Evolutionary conservation across 92 coral and sea anemone species (phyloP), one percentile per base, ranked within the genome.

Genomic region (Epizoanthus ramosus): DNA sequence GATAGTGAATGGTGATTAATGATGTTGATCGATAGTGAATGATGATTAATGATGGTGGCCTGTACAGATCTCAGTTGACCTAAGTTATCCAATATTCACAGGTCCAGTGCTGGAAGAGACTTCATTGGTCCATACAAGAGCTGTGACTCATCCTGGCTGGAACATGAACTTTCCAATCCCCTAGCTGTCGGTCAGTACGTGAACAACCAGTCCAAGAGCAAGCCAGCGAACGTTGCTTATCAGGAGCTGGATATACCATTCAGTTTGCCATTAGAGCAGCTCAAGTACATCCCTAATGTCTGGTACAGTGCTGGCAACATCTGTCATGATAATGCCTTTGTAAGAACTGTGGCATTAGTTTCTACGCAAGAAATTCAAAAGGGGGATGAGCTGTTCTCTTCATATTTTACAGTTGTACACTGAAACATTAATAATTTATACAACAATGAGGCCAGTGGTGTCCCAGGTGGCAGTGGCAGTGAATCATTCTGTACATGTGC

Each of bases 131-230:
- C 98, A 41, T 79, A 92, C 58, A 65, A 31, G 21, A 86, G 92
- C 21, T 94, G 99, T 60, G 99, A 97, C 72, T 58, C 86, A 8
- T 87, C 98, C 21, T 97, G 99, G 99, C 68, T 89, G 50, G 85
- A 64, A 65, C 25, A 76, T 57, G 63, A 80, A 23, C 83, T 83
- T 71, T 60, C 37, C 68, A 97, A 97, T 65, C 94, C 95, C 33
- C 72, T 97, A 22, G 97, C 98, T 4, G 85, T 97, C 65, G 99
- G 99, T 58, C 99, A 97, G 79, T 97, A 94, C 65, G 92, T 93
- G 19, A 97, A 97, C 75, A 97, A 97, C 75, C 91, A 87, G 10
- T 85, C 99, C 24, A 91, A 82, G 77, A 80, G 56, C 14, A 63
- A 69, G 12, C 91, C 94, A 45, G 98, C 99, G 3, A 97, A 97